These are phyloP conservation scores for Plodia interpunctella DNA, from an alignment of 1,140 invertebrate genomes.

Conservation along the genomic window DNA sequence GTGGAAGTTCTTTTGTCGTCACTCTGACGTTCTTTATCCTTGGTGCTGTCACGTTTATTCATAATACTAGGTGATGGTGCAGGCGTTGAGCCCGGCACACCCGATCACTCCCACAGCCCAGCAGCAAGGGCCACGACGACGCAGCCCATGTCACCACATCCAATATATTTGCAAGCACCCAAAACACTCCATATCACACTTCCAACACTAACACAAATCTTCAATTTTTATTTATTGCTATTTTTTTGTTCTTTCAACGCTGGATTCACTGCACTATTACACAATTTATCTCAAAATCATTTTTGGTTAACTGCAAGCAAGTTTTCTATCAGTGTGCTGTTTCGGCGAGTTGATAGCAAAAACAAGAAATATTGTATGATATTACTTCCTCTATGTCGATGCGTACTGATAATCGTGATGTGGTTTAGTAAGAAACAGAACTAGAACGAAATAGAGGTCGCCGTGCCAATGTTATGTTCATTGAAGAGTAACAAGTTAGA, in stretches of 20 bases:
- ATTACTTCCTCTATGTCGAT: not conserved
- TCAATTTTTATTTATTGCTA: constrained; percentile 46
- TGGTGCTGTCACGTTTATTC: constrained; percentile 73
- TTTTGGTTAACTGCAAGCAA: constrained; percentile 65
- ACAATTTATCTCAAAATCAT: constrained; percentile 74
- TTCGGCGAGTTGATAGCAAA: constrained; percentile 50
- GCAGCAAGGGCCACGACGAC: constrained; percentile 49
- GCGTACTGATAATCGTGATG: constrained; percentile 35
- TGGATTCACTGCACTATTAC: constrained; percentile 58
- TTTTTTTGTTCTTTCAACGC: constrained; percentile 54
- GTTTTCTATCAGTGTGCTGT: constrained; percentile 41
- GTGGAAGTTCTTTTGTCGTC: constrained; percentile 72
- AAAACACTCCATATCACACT: constrained; percentile 57
- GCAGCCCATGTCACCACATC: constrained; percentile 69
- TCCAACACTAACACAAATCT: constrained; percentile 47
- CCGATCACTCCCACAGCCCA: constrained; percentile 58
- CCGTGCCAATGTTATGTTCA: constrained; percentile 71
- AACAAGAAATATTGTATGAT: constrained; percentile 12
- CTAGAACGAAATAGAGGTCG: constrained; percentile 58
- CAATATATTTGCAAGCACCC: constrained; percentile 26
- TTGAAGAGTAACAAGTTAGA: constrained; percentile 68
- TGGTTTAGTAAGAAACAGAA: constrained; percentile 37
- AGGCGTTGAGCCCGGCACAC: constrained; percentile 62
- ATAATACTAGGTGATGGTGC: constrained; percentile 70
- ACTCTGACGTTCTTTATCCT: constrained; percentile 73